A percentile compares a stretch with the other conserved stretches of the same genome.
Evolutionary conservation across 2,888 invertebrate genomes (phyloP).

Genomic region (Automeris io): DNA sequence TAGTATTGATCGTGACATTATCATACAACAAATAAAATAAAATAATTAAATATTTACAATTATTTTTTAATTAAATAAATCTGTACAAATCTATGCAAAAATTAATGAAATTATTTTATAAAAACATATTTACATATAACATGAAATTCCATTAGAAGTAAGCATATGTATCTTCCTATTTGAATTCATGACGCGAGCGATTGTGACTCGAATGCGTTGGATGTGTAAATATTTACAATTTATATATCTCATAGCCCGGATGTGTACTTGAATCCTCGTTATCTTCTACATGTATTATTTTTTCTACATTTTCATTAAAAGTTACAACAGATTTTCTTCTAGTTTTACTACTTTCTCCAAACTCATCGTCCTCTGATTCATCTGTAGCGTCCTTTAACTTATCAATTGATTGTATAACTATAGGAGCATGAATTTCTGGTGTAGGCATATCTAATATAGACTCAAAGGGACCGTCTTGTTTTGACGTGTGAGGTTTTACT

Average conservation of each 20-base stretch:
- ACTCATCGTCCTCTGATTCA: constrained; percentile 59
- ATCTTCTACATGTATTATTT: constrained; percentile 68
- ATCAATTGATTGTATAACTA: constrained; percentile 63
- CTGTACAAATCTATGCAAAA: too few species aligned
- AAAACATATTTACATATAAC: too few species aligned
- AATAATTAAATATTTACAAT: too few species aligned
- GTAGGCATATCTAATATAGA: constrained; percentile 34
- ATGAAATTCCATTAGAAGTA: neutral
- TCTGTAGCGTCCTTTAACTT: constrained; percentile 56
- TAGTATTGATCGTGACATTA: too few species aligned
- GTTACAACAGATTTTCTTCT: constrained; percentile 71
- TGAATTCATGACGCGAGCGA: neutral
- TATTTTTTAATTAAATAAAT: too few species aligned
- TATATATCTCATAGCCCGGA: constrained; percentile 43
- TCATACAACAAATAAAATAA: too few species aligned
- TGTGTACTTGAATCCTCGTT: constrained; percentile 25
- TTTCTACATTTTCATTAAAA: constrained; percentile 75
- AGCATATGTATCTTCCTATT: neutral
- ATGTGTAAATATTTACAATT: constrained; percentile 27
- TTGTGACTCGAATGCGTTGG: neutral
- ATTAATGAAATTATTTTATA: too few species aligned
- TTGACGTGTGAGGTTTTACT: constrained; percentile 24
- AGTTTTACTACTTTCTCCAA: constrained; percentile 43
- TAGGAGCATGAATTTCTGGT: constrained; percentile 34
- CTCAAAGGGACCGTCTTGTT: constrained; percentile 21